Conservation (phyloP, 2,797 vertebrate genomes). For the Alfaro cultratus region DNA sequence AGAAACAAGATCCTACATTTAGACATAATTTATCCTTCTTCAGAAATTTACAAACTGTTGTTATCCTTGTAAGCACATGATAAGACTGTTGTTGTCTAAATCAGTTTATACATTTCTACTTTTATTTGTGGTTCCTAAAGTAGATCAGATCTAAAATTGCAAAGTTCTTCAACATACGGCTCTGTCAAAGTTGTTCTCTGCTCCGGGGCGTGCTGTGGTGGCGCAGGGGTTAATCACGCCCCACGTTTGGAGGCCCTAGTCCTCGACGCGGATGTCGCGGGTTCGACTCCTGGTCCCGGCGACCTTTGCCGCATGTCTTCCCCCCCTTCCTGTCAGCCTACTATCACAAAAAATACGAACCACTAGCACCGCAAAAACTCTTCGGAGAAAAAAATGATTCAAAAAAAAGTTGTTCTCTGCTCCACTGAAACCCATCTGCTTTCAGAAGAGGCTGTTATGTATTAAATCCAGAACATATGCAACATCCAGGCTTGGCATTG, state of each 20-base stretch:
- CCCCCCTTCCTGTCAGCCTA: no score
- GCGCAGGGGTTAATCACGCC: no score
- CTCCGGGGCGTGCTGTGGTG: no score
- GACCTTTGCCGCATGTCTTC: no score
- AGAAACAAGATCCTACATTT: neutral
- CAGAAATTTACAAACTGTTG: neutral
- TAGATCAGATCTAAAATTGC: neutral
- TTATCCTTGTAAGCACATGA: neutral
- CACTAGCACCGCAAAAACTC: no score
- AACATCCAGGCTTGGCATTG: neutral
- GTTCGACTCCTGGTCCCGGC: no score
- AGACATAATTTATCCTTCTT: neutral
- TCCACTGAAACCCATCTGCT: neutral
- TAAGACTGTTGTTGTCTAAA: neutral
- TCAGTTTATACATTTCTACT: neutral
- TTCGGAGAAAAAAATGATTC: no score
- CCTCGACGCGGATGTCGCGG: no score
- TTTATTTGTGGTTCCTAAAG: neutral
- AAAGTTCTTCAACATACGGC: neutral
- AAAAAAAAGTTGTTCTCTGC: neutral
- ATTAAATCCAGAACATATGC: neutral
- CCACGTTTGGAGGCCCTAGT: no score
- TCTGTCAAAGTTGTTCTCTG: neutral
- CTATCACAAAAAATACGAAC: no score
- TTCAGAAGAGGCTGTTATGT: neutral